Percentiles rank a stretch among this genome's conserved stretches.
Conservation (phyloP, 2,113 vertebrate species). For the Ceyx cyanopectus region DNA sequence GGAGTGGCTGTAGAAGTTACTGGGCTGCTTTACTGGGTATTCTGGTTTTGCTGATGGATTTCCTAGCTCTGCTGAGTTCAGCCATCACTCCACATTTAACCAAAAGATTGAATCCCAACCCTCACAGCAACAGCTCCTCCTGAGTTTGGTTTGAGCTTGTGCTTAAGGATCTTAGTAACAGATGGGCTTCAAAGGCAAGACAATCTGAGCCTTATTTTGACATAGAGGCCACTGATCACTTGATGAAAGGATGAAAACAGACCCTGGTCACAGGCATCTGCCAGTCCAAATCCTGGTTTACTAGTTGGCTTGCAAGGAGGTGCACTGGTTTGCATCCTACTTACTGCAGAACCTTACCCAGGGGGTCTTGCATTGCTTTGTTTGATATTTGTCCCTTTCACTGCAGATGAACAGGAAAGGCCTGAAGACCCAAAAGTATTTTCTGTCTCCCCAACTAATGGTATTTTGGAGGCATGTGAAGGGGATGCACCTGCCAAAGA, state of each 20-base stretch:
- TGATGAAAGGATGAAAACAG: background rate
- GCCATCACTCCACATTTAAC: background rate
- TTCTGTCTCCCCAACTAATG: conserved; percentile 77
- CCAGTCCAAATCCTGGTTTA: background rate
- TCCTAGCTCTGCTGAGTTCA: background rate
- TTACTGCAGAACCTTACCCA: background rate
- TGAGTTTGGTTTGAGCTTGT: background rate
- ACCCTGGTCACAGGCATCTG: background rate
- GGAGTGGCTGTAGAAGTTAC: conserved; percentile 79
- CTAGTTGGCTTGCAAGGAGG: background rate
- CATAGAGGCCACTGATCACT: background rate
- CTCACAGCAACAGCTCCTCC: background rate
- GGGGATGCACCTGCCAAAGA: conserved; percentile 42
- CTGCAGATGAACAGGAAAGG: conserved; percentile 56
- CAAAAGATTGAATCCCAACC: background rate
- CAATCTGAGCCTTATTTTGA: background rate
- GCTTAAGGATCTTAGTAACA: background rate
- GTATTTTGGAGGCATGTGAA: conserved; percentile 76
- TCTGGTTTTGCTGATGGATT: background rate
- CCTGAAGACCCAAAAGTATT: conserved; percentile 64
- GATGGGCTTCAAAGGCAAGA: background rate
- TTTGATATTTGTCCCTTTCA: background rate
- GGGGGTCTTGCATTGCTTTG: background rate
- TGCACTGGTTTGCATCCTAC: fast-evolving
- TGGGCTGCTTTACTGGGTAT: conserved; percentile 85